These are phyloP conservation scores for Puma concolor DNA, from an alignment of 2,113 vertebrate species.

Conservation along the genomic window DNA sequence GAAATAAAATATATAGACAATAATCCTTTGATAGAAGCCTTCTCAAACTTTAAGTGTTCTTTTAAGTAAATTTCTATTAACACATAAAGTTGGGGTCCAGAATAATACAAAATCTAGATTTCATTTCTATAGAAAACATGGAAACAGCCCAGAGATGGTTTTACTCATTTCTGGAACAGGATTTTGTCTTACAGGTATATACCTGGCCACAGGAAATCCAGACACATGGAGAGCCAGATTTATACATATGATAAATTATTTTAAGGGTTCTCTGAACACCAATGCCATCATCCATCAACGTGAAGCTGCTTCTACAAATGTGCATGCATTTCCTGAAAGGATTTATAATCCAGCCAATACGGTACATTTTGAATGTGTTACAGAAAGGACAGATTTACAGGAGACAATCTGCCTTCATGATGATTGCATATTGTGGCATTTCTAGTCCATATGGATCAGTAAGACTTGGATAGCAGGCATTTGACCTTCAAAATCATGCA, in stretches of 20 bases:
- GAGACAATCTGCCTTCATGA: slow-evolving; percentile 91
- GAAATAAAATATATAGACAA: background rate
- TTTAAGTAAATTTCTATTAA: slow-evolving; percentile 28
- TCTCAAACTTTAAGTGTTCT: background rate
- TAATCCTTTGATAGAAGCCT: background rate
- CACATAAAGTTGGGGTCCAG: background rate
- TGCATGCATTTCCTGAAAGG: slow-evolving; percentile 83
- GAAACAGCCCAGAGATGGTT: background rate
- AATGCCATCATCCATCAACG: slow-evolving; percentile 63
- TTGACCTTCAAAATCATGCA: slow-evolving; percentile 92
- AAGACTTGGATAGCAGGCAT: slow-evolving; percentile 91
- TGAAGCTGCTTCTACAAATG: slow-evolving; percentile 74
- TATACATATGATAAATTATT: slow-evolving; percentile 76
- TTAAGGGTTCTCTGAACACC: slow-evolving; percentile 68
- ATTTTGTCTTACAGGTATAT: slow-evolving; percentile 61
- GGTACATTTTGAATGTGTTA: slow-evolving; percentile 87
- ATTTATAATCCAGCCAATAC: slow-evolving; percentile 90
- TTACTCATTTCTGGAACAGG: background rate
- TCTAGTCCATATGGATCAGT: slow-evolving; percentile 92
- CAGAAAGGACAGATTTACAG: slow-evolving; percentile 91
- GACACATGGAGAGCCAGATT: slow-evolving; percentile 72
- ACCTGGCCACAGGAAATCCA: slow-evolving; percentile 50
- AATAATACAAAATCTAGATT: slow-evolving; percentile 34
- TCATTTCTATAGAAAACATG: background rate
- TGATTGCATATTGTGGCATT: slow-evolving; percentile 93